Conservation (phyloP, 2,888 invertebrate genomes). For the Volucella inflata region DNA sequence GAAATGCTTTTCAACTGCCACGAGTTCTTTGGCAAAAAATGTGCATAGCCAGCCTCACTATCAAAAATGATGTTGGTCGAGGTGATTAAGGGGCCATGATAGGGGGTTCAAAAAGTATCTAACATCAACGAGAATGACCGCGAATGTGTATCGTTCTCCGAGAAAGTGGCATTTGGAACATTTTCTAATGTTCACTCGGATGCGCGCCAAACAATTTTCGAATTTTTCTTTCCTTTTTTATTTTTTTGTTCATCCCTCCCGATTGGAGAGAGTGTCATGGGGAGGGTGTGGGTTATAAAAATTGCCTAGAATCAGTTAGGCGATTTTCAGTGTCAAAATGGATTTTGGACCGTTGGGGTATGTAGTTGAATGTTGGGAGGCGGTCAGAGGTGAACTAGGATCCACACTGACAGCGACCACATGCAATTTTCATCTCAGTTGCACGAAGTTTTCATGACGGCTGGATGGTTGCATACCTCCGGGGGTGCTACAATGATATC, state of each 20-base stretch:
- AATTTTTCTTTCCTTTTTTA: not conserved
- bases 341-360: not conserved
- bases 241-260: constrained; percentile 2
- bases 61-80: not conserved
- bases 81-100: too few species aligned
- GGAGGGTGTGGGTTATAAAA: constrained; percentile 2
- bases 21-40: constrained; percentile 26
- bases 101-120: constrained; percentile 1
- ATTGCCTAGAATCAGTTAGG: constrained; percentile 38
- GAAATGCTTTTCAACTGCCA: constrained; percentile 2
- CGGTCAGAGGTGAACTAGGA: constrained; percentile 3
- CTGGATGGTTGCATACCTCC: constrained; percentile 34
- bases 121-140: constrained; percentile 23
- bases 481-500: constrained; percentile 15
- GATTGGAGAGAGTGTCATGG: constrained; percentile 29
- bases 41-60: not conserved
- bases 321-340: constrained; percentile 45
- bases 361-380: not conserved
- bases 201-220: constrained; percentile 29
- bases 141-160: not conserved
- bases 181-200: constrained; percentile 33
- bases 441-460: constrained; percentile 47
- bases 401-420: constrained; percentile 39
- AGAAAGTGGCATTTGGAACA: constrained; percentile 34
- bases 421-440: constrained; percentile 67